A percentile compares a stretch with the other conserved stretches of the same genome.
These are phyloP conservation scores for Campylorhamphus procurvoides DNA, from an alignment of 2,113 vertebrate genomes.

Conservation along the genomic window DNA sequence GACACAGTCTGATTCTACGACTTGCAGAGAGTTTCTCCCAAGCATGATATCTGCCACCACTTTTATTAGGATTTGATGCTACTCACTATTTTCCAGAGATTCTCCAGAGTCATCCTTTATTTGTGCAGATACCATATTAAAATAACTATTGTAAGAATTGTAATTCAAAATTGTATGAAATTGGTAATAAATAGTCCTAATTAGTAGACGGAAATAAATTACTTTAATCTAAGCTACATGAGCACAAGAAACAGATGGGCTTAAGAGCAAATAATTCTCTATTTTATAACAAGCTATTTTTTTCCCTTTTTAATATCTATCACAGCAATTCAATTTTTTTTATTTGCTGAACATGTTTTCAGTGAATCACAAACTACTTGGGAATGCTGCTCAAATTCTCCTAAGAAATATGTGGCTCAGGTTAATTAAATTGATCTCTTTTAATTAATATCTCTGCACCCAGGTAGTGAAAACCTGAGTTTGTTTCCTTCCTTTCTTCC, in stretches of 20 bases:
- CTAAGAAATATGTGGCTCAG: not conserved
- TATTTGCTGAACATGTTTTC: not conserved
- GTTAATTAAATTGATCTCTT: slow-evolving; percentile 29
- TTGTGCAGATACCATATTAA: not conserved
- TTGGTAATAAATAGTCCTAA: slow-evolving; percentile 49
- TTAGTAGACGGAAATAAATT: slow-evolving; percentile 45
- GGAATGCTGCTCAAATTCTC: not conserved
- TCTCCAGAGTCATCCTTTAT: slow-evolving; percentile 13
- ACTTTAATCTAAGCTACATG: slow-evolving; percentile 20
- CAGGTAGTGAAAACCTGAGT: not conserved
- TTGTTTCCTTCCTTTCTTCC: not conserved
- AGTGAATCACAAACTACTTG: not conserved
- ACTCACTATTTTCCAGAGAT: not conserved
- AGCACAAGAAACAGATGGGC: slow-evolving; percentile 39
- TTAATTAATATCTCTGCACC: not conserved
- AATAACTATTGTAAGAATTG: slow-evolving; percentile 6
- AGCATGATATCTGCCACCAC: not conserved
- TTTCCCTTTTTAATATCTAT: not conserved
- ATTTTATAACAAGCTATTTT: slow-evolving; percentile 11
- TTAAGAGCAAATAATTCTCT: slow-evolving; percentile 30
- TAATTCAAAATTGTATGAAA: not conserved
- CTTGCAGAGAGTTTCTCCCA: not conserved
- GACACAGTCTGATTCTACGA: not conserved
- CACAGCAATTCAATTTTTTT: not conserved
- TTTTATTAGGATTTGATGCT: not conserved